These are phyloP conservation scores for Diorhabda elongata DNA, from an alignment of 1,140 invertebrate genomes.

Conservation along the genomic window DNA sequence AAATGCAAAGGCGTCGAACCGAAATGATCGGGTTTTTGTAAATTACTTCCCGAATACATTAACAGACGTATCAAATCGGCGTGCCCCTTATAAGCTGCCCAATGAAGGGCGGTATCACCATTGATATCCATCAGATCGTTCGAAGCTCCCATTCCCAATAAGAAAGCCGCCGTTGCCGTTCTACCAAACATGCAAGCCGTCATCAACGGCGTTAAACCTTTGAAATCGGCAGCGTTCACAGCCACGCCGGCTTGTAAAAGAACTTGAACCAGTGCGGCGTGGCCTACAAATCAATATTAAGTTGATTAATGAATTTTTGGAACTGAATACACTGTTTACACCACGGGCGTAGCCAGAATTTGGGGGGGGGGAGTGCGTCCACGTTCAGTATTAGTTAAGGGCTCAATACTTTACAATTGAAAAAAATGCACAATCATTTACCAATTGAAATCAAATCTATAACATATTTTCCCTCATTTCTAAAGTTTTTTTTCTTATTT, in stretches of 20 bases:
- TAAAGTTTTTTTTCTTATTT: too few species aligned
- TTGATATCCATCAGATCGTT: constrained; percentile 85
- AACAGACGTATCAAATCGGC: constrained; percentile 80
- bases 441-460: too few species aligned
- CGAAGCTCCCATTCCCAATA: constrained; percentile 76
- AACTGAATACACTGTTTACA: too few species aligned
- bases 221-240: constrained; percentile 85
- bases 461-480: too few species aligned
- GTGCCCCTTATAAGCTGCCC: constrained; percentile 91
- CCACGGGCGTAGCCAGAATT: too few species aligned
- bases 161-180: constrained; percentile 80
- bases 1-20: constrained; percentile 89
- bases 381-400: too few species aligned
- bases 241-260: constrained; percentile 69
- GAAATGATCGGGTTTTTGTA: constrained; percentile 87
- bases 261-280: constrained; percentile 76
- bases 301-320: too few species aligned
- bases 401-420: too few species aligned
- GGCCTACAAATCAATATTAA: constrained; percentile 52
- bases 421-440: too few species aligned
- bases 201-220: constrained; percentile 85
- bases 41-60: constrained; percentile 85
- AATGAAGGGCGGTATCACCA: constrained; percentile 87
- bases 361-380: too few species aligned
- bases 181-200: constrained; percentile 90